These are phyloP conservation scores for Drosophila longiperda DNA, from an alignment of 2,888 invertebrate species.

Conservation along the genomic window DNA sequence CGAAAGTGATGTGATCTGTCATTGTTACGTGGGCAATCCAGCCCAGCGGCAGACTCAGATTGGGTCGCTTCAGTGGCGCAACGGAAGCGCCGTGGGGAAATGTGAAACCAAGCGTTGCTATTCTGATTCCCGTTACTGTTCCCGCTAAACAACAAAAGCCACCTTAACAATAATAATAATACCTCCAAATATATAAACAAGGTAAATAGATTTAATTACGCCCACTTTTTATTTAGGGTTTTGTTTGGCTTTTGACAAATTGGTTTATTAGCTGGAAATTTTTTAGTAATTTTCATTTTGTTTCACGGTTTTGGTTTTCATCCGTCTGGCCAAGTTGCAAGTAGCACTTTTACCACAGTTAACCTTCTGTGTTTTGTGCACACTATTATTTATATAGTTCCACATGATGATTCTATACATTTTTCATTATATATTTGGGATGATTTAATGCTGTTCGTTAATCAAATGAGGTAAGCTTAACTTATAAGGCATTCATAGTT, in stretches of 20 bases:
- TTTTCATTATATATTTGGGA: not conserved
- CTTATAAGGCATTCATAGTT: conserved; percentile 7
- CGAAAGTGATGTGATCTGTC: conserved; percentile 16
- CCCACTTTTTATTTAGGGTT: conserved; percentile 35
- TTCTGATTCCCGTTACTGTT: conserved; percentile 42
- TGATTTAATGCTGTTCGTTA: conserved; percentile 1
- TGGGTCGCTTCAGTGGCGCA: conserved; percentile 51
- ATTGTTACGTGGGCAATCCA: conserved; percentile 29
- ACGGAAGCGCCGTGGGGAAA: conserved; percentile 76
- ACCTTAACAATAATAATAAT: conserved; percentile 12
- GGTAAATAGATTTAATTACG: conserved; percentile 58
- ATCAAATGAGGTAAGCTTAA: conserved; percentile 56
- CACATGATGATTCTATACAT: conserved; percentile 39
- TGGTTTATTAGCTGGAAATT: conserved; percentile 76
- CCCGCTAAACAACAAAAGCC: conserved; percentile 20
- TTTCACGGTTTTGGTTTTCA: conserved; percentile 59
- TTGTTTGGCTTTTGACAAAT: conserved; percentile 43
- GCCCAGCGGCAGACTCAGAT: conserved; percentile 17
- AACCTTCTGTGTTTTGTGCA: conserved; percentile 10
- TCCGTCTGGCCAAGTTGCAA: conserved; percentile 15
- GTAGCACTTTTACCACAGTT: conserved; percentile 14
- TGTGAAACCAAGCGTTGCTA: conserved; percentile 80
- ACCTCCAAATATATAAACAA: conserved; percentile 41
- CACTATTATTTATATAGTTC: conserved; percentile 55
- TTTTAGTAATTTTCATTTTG: conserved; percentile 55